Base-by-base conservation (phyloP, 1,140 invertebrate species). In the Copidosoma floridanum region DNA sequence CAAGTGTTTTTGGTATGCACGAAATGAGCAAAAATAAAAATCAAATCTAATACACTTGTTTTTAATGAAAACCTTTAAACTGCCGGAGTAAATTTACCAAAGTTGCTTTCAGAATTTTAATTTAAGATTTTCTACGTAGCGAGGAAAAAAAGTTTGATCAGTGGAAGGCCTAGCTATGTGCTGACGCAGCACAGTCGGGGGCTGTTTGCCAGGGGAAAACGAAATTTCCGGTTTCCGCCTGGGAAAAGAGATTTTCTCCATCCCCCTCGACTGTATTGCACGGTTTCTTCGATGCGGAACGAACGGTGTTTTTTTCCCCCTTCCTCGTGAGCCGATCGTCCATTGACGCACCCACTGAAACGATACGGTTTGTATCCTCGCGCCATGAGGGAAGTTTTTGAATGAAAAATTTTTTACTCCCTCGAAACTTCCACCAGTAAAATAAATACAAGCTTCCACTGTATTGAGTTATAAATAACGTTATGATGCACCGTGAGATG, bases 111-210 rank as follows among this genome's bases (percentile, higher is more conserved):
- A n/a, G n/a, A n/a, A n/a, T n/a, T n/a, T n/a, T n/a, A n/a, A n/a
- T n/a, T n/a, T n/a, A n/a, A n/a, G n/a, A n/a, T n/a, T n/a, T n/a
- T n/a, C n/a, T n/a, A n/a, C n/a, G n/a, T n/a, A n/a, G n/a, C n/a
- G n/a, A 5, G 50, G 7, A 44, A 23, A 46, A 59, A 52, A 59
- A 53, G 32, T 8, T 47, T 32, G 50, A 63, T 62, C 51, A 57
- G 46, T 64, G 55, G 58, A 68, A 68, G 70, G 65, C 66, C 66
- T 68, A 64, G 68, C 65, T 66, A 57, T 44, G 55, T 52, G 71
- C 72, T 74, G 71, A 72, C 72, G 72, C 71, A 64, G 71, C 71
- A 67, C 47, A n/a, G n/a, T n/a, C n/a, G n/a, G 64, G 65, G 60
- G 66, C 66, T 68, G 62, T 59, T 57, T 58, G 54, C 63, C 54